Evolutionary conservation across 2,888 invertebrate genomes (phyloP), one percentile per base, ranked within the genome.

Genomic region (Acheta domesticus): DNA sequence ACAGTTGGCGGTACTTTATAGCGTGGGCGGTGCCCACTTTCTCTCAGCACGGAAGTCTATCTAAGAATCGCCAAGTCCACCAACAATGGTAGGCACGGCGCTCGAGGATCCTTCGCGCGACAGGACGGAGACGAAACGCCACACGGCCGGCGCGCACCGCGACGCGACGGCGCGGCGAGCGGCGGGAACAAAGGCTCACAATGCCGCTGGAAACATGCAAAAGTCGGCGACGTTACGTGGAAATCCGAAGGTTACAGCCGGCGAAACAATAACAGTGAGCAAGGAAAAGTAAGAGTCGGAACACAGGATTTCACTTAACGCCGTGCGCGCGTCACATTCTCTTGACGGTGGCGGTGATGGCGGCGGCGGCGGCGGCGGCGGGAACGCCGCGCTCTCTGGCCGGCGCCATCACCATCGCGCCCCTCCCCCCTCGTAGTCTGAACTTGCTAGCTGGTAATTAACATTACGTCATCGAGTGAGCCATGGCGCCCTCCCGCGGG

Each of bases 251-350:
- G 62, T 62, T 62, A 62, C 62, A 19, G 62, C n/a, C 16, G 62
- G 62, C 62, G 62, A 62, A 62, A 62, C 62, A 62, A 62, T 62
- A 62, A 62, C 62, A 62, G 62, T n/a, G 62, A 62, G 16, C 16
- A 19, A 62, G 62, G 62, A 62, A 62, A 62, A 62, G 62, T 62
- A 62, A 62, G 62, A 62, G 62, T 62, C 62, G 62, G 62, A 62
- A 62, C 62, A 62, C n/a, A 62, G 62, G 62, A 62, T 62, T 62
- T 62, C 62, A 62, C 62, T 62, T 62, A 62, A 62, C 62, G 62
- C 62, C 62, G 62, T 14, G 62, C 62, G 62, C 62, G n/a, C n/a
- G 62, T 62, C 62, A 62, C 62, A 62, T 62, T 62, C 62, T 62
- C 62, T 5, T 19, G 62, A 62, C 62, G 62, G 5, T 14, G 62